phyloP scores from a whole-genome alignment of 1,140 invertebrate genomes.

The Dendroctonus valens region DNA sequence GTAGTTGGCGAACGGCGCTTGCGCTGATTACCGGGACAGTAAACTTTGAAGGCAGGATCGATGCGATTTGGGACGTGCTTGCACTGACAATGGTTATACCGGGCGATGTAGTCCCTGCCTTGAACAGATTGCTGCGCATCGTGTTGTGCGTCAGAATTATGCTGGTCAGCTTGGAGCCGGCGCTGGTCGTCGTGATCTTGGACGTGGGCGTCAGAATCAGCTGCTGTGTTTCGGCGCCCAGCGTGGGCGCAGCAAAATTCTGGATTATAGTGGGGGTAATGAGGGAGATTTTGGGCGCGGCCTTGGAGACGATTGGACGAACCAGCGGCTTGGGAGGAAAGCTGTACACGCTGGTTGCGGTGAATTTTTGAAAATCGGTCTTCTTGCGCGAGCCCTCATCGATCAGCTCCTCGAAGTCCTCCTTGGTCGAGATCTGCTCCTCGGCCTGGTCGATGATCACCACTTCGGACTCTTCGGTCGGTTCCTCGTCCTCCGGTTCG shows the following conservation, averaged over 20 bases:
- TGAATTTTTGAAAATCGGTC: slow-evolving; percentile 46
- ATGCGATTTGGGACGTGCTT: slow-evolving; percentile 46
- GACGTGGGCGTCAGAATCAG: slow-evolving; percentile 34
- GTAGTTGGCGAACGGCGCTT: slow-evolving; percentile 47
- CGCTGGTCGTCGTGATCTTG: slow-evolving; percentile 36
- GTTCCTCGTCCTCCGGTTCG: slow-evolving; percentile 51
- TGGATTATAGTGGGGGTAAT: slow-evolving; percentile 34
- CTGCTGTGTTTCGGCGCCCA: slow-evolving; percentile 29
- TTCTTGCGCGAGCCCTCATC: slow-evolving; percentile 43
- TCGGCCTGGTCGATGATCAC: slow-evolving; percentile 62
- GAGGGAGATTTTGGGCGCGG: slow-evolving; percentile 35
- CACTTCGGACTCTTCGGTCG: slow-evolving; percentile 60
- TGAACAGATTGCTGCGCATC: slow-evolving; percentile 44
- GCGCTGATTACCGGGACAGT: slow-evolving; percentile 49
- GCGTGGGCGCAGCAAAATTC: slow-evolving; percentile 21
- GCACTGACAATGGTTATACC: slow-evolving; percentile 48
- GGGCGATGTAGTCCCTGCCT: slow-evolving; percentile 38
- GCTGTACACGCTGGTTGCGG: slow-evolving; percentile 37
- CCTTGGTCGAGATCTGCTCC: slow-evolving; percentile 61
- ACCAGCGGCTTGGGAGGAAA: slow-evolving; percentile 16
- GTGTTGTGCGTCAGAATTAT: slow-evolving; percentile 44
- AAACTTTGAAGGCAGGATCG: slow-evolving; percentile 45
- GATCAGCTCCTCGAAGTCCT: slow-evolving; percentile 61
- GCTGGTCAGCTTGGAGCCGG: slow-evolving; percentile 39
- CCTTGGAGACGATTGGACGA: background rate